Evolutionary conservation across 2,113 vertebrate species (phyloP), one percentile per base, ranked within the genome.

Genomic region (Leptosomus discolor): DNA sequence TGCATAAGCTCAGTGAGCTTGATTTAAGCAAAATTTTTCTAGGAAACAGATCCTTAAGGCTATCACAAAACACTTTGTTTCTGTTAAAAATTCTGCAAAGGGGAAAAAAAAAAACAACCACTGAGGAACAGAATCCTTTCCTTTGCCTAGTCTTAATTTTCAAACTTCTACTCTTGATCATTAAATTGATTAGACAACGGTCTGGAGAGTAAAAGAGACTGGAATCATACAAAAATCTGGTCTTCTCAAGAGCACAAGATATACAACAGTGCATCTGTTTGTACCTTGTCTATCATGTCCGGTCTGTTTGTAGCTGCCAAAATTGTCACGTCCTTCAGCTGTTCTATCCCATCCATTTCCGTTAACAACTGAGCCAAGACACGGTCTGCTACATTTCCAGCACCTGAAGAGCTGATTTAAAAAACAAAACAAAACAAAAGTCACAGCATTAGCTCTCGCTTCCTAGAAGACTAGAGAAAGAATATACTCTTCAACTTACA

Each of bases 251-350:
- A 71, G 27, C 88, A 64, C 17, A 81, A 56, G 16, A 81, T 50
- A 61, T 22, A 71, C 0, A 3, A 85, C 22, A 83, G 19, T 8
- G 34, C 18, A 53, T 85, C 94, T 90, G 78, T 56, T 71, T 95
- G 94, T 99, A 99, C 99, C 99, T 99, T 99, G 98, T 99, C 99
- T 93, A 99, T 99, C 98, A 99, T 98, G 97, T 99, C 99, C 4
- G 99, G 99, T 48, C 99, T 98, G 98, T 99, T 99, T 14, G 99
- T 99, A 94, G 99, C 99, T 70, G 99, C 99, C 97, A 99, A 97
- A 93, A 99, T 96, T 3, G 99, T 99, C 98, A 99, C 99, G 8
- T 99, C 98, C 87, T 98, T 98, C 84, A 99, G 98, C 95, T 99
- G 99, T 78, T 99, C 99, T 41, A 99, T 98, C 78, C 99, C 99